Conservation (phyloP, 2,113 vertebrate species). For the Lycaon pictus region DNA sequence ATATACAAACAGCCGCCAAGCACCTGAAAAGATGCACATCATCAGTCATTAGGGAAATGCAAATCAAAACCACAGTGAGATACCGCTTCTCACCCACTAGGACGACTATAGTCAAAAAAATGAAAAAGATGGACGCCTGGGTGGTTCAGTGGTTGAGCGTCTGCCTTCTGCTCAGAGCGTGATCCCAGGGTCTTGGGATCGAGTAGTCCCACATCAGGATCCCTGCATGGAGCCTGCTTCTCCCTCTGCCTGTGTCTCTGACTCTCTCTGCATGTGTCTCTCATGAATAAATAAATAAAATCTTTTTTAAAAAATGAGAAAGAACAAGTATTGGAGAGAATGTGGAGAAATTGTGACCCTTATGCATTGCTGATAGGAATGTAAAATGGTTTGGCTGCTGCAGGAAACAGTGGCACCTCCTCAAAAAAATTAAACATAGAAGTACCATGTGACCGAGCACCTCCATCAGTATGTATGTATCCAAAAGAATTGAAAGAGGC, state of each 20-base stretch:
- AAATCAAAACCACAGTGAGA: background rate
- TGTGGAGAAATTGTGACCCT: background rate
- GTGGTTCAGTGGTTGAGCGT: no score
- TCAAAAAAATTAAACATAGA: constrained; percentile 42
- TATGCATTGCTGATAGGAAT: background rate
- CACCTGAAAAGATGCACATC: background rate
- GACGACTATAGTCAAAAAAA: background rate
- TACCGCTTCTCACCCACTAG: background rate
- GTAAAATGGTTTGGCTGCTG: background rate
- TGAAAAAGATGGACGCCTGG: no score
- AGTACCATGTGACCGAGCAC: background rate
- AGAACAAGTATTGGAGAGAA: background rate
- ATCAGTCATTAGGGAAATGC: constrained; percentile 29
- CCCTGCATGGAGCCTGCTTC: no score
- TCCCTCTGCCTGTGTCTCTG: no score
- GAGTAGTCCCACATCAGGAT: no score
- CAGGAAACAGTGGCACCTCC: background rate
- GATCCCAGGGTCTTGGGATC: no score
- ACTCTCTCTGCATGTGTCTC: no score
- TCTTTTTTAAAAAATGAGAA: background rate
- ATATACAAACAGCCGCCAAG: background rate
- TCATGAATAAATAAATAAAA: no score
- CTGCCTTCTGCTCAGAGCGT: no score
- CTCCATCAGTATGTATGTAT: background rate
- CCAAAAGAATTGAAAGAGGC: background rate